A percentile compares a stretch with the other conserved stretches of the same genome.
Evolutionary conservation across 2,888 invertebrate genomes (phyloP).

Genomic region (Cosmorhoe ocellata): DNA sequence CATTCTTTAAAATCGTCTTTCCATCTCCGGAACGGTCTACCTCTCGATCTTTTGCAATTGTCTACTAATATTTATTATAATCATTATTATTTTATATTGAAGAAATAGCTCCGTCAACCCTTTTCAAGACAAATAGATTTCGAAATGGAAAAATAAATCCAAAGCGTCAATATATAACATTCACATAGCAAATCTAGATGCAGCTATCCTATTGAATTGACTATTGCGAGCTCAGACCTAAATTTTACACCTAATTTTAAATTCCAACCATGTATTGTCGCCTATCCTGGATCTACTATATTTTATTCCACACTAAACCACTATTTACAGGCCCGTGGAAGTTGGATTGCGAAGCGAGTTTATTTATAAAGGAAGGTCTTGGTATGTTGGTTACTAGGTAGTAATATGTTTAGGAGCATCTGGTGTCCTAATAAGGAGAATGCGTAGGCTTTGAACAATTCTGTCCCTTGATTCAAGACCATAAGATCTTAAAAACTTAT

Average conservation of each 20-base stretch:
- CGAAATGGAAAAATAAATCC: not conserved
- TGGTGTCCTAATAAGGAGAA: constrained; percentile 57
- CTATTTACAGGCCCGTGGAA: constrained; percentile 31
- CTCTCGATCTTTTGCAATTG: too few relatives aligned
- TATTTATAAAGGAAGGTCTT: constrained; percentile 30
- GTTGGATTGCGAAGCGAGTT: constrained; percentile 12
- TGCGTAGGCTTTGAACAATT: constrained; percentile 39
- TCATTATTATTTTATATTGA: too few relatives aligned
- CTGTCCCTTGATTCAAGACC: not conserved
- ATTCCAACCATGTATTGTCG: constrained; percentile 70
- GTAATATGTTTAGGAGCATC: constrained; percentile 34
- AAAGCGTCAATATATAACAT: constrained; percentile 8
- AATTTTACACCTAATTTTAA: constrained; percentile 70
- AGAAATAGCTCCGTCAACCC: too few relatives aligned
- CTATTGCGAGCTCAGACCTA: constrained; percentile 42
- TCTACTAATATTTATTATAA: too few relatives aligned
- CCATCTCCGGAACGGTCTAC: too few relatives aligned
- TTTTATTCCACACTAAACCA: constrained; percentile 57
- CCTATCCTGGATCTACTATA: constrained; percentile 69
- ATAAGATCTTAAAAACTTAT: too few relatives aligned
- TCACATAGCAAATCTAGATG: constrained; percentile 12
- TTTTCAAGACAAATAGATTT: too few relatives aligned
- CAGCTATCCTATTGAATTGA: constrained; percentile 15
- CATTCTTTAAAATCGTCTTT: too few relatives aligned
- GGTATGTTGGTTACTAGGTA: constrained; percentile 23